Evolutionary conservation across 2,113 vertebrate species (phyloP), one percentile per base, ranked within the genome.

Genomic region (Odontophorus gujanensis): DNA sequence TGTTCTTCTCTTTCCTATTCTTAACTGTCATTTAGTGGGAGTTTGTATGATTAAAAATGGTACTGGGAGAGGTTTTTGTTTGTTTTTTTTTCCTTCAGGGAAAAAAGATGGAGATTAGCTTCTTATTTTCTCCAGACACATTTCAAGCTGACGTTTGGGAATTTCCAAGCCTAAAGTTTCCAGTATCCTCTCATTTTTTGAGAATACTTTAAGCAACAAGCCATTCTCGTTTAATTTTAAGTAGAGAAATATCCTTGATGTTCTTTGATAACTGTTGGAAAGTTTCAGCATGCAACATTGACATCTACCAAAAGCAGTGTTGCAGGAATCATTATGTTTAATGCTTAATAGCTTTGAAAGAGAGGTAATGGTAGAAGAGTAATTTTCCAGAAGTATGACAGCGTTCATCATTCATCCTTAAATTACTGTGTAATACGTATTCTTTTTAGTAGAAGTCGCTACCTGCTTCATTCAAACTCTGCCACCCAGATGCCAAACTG

Each of bases 231-330:
- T 90, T 93, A 51, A 26, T 38, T 34, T 50, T 14, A 28, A 13
- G 1, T 45, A 25, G 34, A 53, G 84, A 86, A 11, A 45, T 40
- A 55, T 36, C 42, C 55, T 51, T 61, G 4, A 36, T 69, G 43
- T 36, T 84, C n/a, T 85, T 74, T 65, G 21, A 68, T 92, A 55
- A 42, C 1, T 1, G 2, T 13, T 51, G 3, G n/a, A 57, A 78
- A 21, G 30, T 72, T 80, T 85, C 48, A 48, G 32, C 58, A 14
- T 0, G 0, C 2, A 5, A 3, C 30, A n/a, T 6, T 45, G 58
- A 72, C 28, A 59, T 13, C 51, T 67, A 16, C 66, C 7, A 89
- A 22, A 89, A 86, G 21, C 8, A 32, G 30, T 3, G 21, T 25
- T 78, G 51, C 9, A 53, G 74, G 3, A 65, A 2, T 13, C 13